Base-by-base conservation (phyloP, 2,113 vertebrate species). In the Bujurquina vittata region DNA sequence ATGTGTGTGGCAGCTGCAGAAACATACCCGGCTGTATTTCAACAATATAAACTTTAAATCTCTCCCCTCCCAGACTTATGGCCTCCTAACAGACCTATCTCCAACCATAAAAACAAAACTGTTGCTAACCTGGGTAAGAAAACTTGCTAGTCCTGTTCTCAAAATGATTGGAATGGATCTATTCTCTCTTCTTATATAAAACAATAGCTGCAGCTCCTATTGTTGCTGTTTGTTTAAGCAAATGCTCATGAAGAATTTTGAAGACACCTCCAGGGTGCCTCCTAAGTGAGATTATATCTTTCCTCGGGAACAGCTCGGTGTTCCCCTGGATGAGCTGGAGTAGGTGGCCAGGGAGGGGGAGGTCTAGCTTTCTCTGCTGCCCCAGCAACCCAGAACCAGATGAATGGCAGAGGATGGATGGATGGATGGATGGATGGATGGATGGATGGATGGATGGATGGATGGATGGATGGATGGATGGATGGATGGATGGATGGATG, bases 51-150 rank as follows among this genome's bases (percentile, higher is more conserved):
- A 79, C 55, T 31, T 60, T 20, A 46, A 33, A 65, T 61, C 7
- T 72, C 35, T 84, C 37, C 60, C 75, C 81, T 77, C 33, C 56
- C 54, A 31, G 62, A 84, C 58, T 84, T 69, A 26, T 23, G 46
- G 1, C 56, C 60, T 14, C 61, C n/a, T 79, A 15, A 67, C 80
- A 84, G 58, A 80, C 55, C 72, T 67, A 52, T 63, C 56, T 61
- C 46, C 22, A 35, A 75, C 22, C 40, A 49, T 8, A 8, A 52
- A 58, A 57, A 69, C 46, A 2, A 49, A 69, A 49, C 6, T 35
- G 49, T 26, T 46, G 6, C 17, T 37, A 82, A 10, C 17, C 22
- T 46, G 18, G 17, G 33, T 43, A 33, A 37, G 52, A 62, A 6
- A 11, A 40, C 14, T 75, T 56, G 3, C 6, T n/a, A 11, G 12